Conservation (phyloP, 2,888 invertebrate species). For the Cancer borealis region DNA sequence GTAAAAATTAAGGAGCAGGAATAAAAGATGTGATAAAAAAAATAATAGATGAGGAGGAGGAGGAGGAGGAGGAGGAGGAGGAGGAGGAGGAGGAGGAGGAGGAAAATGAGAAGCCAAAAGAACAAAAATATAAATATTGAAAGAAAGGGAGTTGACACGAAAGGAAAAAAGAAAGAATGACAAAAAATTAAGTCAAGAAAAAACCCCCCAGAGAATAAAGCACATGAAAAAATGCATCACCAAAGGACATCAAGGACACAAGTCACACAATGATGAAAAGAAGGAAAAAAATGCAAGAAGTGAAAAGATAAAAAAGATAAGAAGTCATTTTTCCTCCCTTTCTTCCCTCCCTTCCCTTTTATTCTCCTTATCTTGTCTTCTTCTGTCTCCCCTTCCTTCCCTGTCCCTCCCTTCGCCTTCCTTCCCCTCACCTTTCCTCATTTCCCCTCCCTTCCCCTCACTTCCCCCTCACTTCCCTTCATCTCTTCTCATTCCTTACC, state of each 20-base stretch:
- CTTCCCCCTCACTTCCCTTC: too few relatives aligned
- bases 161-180: background rate
- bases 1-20: background rate
- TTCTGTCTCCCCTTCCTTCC: background rate
- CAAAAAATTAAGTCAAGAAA: too few relatives aligned
- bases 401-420: background rate
- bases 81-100: background rate
- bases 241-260: background rate
- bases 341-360: background rate
- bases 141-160: too few relatives aligned
- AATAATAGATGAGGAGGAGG: too few relatives aligned
- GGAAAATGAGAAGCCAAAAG: background rate
- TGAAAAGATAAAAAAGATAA: too few relatives aligned
- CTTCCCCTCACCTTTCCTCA: background rate
- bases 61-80: too few relatives aligned
- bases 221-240: background rate
- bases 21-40: conserved; percentile 20
- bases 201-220: too few relatives aligned
- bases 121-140: background rate
- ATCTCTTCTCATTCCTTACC: too few relatives aligned
- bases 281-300: background rate
- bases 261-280: background rate
- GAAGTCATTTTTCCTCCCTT: background rate
- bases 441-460: too few relatives aligned
- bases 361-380: background rate